These are phyloP conservation scores for Poliocrania exsul DNA, from an alignment of 2,797 vertebrate genomes.

Conservation along the genomic window DNA sequence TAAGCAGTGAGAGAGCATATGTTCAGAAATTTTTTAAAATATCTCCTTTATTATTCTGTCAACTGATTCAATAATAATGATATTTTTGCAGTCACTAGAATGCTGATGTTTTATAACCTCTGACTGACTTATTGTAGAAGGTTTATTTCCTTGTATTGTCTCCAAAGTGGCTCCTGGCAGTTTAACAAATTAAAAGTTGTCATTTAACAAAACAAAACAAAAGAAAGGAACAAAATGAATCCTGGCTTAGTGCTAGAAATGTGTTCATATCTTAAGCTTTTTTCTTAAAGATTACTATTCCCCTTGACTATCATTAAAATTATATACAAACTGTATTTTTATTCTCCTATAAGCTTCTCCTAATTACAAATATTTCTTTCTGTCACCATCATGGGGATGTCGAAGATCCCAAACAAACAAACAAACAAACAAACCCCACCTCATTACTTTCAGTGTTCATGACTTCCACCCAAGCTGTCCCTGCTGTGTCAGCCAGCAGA, in stretches of 20 bases:
- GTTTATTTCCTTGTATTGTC: not conserved
- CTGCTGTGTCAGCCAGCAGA: conserved; percentile 19
- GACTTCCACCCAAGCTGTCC: not conserved
- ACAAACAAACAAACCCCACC: not conserved
- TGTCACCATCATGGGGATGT: not conserved
- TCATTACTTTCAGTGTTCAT: not conserved
- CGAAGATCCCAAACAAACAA: not conserved
- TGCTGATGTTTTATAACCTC: not conserved
- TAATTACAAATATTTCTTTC: not conserved
- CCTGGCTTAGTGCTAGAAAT: not conserved
- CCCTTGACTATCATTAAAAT: not conserved
- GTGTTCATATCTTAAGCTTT: not conserved
- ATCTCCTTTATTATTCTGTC: not conserved
- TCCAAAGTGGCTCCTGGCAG: not conserved
- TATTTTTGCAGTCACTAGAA: conserved; percentile 1
- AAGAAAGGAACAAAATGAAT: not conserved
- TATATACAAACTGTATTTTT: not conserved
- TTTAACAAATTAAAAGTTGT: not conserved
- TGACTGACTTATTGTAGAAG: not conserved
- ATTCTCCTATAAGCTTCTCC: not conserved
- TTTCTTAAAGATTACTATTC: not conserved
- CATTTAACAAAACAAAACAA: not conserved
- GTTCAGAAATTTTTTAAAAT: not conserved
- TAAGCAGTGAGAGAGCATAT: not conserved
- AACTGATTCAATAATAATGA: not conserved